phyloP scores from a whole-genome alignment of 2,888 invertebrate species.

The Agriopis aurantiaria region DNA sequence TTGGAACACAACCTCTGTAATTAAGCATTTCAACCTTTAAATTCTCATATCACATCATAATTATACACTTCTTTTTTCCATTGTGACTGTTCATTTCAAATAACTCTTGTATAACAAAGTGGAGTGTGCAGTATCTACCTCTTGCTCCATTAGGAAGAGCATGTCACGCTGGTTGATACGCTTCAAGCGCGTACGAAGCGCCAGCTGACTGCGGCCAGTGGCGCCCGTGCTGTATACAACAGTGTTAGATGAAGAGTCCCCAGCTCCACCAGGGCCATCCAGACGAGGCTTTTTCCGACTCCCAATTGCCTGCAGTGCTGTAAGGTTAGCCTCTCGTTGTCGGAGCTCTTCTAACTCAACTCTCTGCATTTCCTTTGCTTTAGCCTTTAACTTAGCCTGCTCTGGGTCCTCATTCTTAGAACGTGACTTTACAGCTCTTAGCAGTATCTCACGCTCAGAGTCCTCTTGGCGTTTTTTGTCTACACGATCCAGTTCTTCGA shows the following conservation, averaged over 20 bases:
- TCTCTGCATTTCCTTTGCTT: constrained; percentile 96
- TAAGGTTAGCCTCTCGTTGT: constrained; percentile 97
- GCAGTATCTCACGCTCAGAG: constrained; percentile 96
- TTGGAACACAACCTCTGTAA: too few species aligned
- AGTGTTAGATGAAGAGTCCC: constrained; percentile 76
- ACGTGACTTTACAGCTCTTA: constrained; percentile 97
- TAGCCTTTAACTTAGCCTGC: constrained; percentile 98
- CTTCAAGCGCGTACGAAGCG: constrained; percentile 95
- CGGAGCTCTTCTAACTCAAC: constrained; percentile 98
- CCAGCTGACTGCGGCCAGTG: constrained; percentile 87
- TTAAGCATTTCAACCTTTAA: background rate
- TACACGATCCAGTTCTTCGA: constrained; percentile 97
- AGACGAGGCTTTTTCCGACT: constrained; percentile 96
- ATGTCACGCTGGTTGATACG: constrained; percentile 97
- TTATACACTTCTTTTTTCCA: background rate
- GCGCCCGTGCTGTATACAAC: constrained; percentile 2
- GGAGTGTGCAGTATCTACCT: constrained; percentile 93
- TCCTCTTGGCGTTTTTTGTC: constrained; percentile 98
- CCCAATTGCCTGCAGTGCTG: constrained; percentile 98
- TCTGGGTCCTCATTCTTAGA: constrained; percentile 99
- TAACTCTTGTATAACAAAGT: constrained; percentile 92
- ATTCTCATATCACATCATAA: background rate
- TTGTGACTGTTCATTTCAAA: constrained; percentile 87
- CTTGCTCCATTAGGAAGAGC: constrained; percentile 96
- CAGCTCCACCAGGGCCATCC: constrained; percentile 82